phyloP scores from a whole-genome alignment of 2,113 vertebrate species.

The Myrmecophaga tridactyla region DNA sequence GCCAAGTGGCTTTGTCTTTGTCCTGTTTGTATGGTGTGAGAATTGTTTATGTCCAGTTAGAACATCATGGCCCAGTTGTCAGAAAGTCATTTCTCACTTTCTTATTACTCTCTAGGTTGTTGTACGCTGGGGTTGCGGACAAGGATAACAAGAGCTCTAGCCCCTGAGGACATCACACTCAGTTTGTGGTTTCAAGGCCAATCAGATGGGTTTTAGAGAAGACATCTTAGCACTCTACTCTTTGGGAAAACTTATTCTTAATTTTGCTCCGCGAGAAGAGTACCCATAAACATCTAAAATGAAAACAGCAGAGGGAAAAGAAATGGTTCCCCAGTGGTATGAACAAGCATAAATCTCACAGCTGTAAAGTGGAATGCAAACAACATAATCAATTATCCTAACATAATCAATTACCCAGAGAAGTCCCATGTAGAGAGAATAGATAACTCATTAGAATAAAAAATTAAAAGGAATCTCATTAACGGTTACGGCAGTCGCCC shows the following conservation, averaged over 20 bases:
- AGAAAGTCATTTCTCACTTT: neutral
- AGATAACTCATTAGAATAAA: slow-evolving; percentile 39
- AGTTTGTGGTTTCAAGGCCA: neutral
- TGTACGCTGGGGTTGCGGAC: neutral
- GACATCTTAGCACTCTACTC: neutral
- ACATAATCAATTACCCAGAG: slow-evolving; percentile 37
- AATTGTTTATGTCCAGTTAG: neutral
- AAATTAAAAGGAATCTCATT: slow-evolving; percentile 47
- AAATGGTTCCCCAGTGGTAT: neutral
- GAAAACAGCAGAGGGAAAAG: neutral
- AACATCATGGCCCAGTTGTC: neutral
- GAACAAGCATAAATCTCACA: neutral
- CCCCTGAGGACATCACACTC: neutral
- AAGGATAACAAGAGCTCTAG: neutral
- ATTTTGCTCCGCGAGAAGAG: slow-evolving; percentile 8
- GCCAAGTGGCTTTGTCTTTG: neutral
- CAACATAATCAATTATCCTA: slow-evolving; percentile 11
- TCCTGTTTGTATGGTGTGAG: neutral
- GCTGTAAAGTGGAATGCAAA: neutral
- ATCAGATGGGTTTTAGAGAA: neutral
- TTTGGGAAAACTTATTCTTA: neutral
- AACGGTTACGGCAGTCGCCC: neutral
- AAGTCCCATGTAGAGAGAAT: neutral
- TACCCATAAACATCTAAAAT: neutral
- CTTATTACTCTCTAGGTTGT: neutral